Conservation (phyloP, 2,888 invertebrate genomes). For the Oconnorella tubifera region DNA sequence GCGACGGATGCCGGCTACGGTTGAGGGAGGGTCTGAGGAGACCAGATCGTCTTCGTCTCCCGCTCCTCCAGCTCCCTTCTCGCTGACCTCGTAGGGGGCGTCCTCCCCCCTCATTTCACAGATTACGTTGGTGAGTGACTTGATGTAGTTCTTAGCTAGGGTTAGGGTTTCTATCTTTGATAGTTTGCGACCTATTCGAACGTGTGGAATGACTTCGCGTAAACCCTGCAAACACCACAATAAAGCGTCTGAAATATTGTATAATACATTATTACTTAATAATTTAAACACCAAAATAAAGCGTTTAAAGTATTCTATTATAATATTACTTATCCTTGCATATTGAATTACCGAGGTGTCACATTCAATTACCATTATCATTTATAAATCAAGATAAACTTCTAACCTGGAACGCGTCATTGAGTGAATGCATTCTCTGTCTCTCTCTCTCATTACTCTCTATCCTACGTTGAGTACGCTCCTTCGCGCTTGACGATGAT, state of each 20-base stretch:
- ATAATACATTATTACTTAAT: no score
- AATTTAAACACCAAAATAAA: no score
- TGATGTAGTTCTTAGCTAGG: slow-evolving; percentile 83
- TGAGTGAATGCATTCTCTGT: slow-evolving; percentile 10
- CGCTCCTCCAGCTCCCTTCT: slow-evolving; percentile 6
- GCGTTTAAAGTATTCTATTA: no score
- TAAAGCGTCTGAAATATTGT: no score
- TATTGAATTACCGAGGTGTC: no score
- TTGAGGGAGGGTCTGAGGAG: neutral
- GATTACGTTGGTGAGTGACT: slow-evolving; percentile 80
- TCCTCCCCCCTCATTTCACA: slow-evolving; percentile 74
- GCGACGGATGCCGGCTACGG: neutral
- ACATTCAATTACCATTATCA: no score
- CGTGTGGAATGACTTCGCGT: slow-evolving; percentile 79
- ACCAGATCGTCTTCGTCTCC: neutral
- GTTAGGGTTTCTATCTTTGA: slow-evolving; percentile 85
- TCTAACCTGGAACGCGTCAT: slow-evolving; percentile 11
- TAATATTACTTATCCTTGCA: no score
- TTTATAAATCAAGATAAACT: neutral
- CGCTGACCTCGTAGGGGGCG: slow-evolving; percentile 62
- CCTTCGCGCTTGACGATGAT: neutral
- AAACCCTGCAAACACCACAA: slow-evolving; percentile 69
- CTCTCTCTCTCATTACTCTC: slow-evolving; percentile 11
- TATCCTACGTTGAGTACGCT: slow-evolving; percentile 1
- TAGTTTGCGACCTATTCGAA: slow-evolving; percentile 76